Conservation (phyloP, 2,888 invertebrate species). For the Blastobasis lacticolella region DNA sequence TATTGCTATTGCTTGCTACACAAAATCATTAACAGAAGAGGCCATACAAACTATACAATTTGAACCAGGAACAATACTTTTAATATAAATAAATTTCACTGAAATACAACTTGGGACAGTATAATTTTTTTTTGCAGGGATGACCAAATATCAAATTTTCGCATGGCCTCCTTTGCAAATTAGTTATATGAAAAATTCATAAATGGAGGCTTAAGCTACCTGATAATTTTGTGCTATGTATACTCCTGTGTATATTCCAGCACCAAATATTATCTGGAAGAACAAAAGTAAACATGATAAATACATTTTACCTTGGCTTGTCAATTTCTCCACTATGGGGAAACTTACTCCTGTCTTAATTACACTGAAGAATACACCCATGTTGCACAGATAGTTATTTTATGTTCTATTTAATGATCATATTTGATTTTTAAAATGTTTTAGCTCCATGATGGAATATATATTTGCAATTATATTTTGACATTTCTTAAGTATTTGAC, state of each 20-base stretch:
- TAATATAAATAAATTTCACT: not conserved
- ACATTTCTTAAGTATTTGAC: not conserved
- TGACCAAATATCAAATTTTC: not conserved
- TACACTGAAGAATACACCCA: not conserved
- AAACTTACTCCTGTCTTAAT: not conserved
- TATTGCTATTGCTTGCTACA: too few relatives aligned
- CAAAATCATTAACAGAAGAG: conserved; percentile 27
- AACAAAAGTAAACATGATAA: not conserved
- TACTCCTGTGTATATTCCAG: conserved; percentile 82
- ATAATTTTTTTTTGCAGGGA: not conserved
- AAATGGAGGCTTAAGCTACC: conserved; percentile 46
- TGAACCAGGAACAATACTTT: conserved; percentile 44
- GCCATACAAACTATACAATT: conserved; percentile 24
- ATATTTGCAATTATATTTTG: too few relatives aligned
- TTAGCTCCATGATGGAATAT: not conserved
- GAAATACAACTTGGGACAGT: not conserved
- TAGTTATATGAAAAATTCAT: not conserved
- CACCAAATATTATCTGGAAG: conserved; percentile 78
- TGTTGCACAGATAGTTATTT: not conserved
- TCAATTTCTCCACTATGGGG: not conserved
- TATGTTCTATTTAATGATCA: not conserved
- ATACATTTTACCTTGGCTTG: not conserved
- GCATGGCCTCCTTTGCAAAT: conserved; percentile 27
- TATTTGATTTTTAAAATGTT: not conserved
- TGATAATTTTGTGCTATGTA: conserved; percentile 85